Evolutionary conservation across 64 coral and sea anemone genomes (phyloP).

Genomic region (Exaiptasia diaphana): DNA sequence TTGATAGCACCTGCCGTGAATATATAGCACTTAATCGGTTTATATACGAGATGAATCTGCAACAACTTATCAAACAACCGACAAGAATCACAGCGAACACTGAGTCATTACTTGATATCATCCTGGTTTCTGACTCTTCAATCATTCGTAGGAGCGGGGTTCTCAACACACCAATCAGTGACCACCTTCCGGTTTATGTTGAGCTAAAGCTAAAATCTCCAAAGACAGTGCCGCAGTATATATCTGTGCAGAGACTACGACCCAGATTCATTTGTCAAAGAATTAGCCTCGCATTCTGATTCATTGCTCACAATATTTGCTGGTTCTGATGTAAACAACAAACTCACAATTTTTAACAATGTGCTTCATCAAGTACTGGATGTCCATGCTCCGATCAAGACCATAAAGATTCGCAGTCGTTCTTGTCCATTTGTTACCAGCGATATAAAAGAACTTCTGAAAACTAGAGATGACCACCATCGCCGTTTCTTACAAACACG

Average conservation of each 20-base stretch:
- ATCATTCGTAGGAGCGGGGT: slow-evolving; percentile 5
- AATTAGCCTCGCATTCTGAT: slow-evolving; percentile 24
- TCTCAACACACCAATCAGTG: slow-evolving; percentile 28
- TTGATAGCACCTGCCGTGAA: slow-evolving; percentile 14
- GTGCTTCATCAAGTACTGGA: neutral
- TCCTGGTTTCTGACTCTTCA: neutral
- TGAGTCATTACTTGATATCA: slow-evolving; percentile 6
- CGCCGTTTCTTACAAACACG: neutral
- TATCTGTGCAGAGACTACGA: slow-evolving; percentile 37
- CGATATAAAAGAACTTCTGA: slow-evolving; percentile 1
- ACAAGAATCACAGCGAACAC: slow-evolving; percentile 42
- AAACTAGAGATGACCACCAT: neutral
- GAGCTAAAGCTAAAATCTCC: slow-evolving; percentile 28
- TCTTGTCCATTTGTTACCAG: slow-evolving; percentile 23
- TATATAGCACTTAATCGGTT: slow-evolving; percentile 7
- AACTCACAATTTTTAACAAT: slow-evolving; percentile 14
- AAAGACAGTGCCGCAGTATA: slow-evolving; percentile 1
- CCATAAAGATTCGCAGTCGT: neutral
- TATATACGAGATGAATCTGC: slow-evolving; percentile 13
- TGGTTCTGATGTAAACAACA: neutral
- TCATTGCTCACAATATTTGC: slow-evolving; percentile 31
- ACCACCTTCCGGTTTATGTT: slow-evolving; percentile 35
- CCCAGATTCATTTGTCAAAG: neutral
- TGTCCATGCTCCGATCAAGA: slow-evolving; percentile 10
- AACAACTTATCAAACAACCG: slow-evolving; percentile 21